Evolutionary conservation across 2,888 invertebrate genomes (phyloP), one percentile per base, ranked within the genome.

Genomic region (Blomia tropicalis): DNA sequence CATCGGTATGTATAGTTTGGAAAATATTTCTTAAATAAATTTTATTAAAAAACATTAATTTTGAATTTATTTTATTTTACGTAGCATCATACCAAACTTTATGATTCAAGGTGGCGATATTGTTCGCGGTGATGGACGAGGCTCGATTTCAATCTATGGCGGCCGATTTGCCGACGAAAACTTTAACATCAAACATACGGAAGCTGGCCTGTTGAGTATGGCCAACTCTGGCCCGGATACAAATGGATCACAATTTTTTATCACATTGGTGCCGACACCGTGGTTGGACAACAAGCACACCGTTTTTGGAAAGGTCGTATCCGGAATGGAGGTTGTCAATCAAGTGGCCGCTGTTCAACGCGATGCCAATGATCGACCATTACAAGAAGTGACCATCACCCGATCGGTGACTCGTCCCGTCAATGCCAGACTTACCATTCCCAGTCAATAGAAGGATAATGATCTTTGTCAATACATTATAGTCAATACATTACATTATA

Each of bases 281-380:
- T 58, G 44, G 43, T 22, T 62, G 31, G 62, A 62, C 47, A 29
- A 29, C 4, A 62, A 62, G 29, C 62, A 62, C 23, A 25, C 25
- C 23, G 58, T 62, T 19, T 62, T 62, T 17, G 62, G 62, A 22
- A 62, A 62, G 47, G 82, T 87, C 11, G 75, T 85, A 41, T 80
- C 84, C 66, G 91, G 91, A 5, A 84, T 87, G 77, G 83, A 84
- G 65, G 77, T 87, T 1, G 82, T 92, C 1, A 84, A 86, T 70
- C 80, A 82, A 71, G 82, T 92, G 67, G 92, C 91, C 73, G 82
- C 82, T 66, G 78, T 79, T 0, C 19, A 22, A 29, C 80, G 83
- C 68, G 88, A 88, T 0, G 77, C 78, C 0, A 82, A 84, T 64
- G 88, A 91, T 72, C 76, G 79, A 62, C 89, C 91, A 7, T 70